phyloP scores from a whole-genome alignment of 2,888 invertebrate genomes.

The Agonum fuliginosum region DNA sequence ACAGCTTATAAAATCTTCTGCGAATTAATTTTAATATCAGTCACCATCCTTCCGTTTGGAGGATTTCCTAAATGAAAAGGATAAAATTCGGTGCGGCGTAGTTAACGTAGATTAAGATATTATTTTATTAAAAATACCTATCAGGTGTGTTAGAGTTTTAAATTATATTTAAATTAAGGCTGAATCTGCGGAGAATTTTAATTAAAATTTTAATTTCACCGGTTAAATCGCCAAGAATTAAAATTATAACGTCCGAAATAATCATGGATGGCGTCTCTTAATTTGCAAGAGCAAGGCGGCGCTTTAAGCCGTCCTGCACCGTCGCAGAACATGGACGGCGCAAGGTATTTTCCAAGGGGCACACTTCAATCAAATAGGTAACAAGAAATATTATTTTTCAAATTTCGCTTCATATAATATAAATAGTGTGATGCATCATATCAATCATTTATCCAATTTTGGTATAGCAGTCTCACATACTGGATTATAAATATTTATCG shows the following conservation, averaged over 20 bases:
- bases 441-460: too few relatives aligned
- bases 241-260: conserved; percentile 35
- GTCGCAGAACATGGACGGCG: neutral
- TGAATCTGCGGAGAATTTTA: conserved; percentile 36
- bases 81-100: conserved; percentile 2
- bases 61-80: neutral
- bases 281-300: conserved; percentile 34
- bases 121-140: conserved; percentile 50
- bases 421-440: too few relatives aligned
- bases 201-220: conserved; percentile 55
- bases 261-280: conserved; percentile 48
- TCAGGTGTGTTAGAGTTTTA: conserved; percentile 40
- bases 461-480: too few relatives aligned
- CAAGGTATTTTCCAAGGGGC: too few relatives aligned
- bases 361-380: too few relatives aligned
- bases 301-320: conserved; percentile 21
- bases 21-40: neutral
- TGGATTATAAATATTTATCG: too few relatives aligned
- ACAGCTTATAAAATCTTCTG: neutral
- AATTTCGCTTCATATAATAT: too few relatives aligned
- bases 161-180: conserved; percentile 48
- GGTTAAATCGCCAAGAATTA: conserved; percentile 53
- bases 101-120: conserved; percentile 23
- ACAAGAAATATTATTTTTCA: too few relatives aligned
- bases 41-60: neutral